Conservation (phyloP, 2,888 invertebrate genomes). For the Lymantria dispar region DNA sequence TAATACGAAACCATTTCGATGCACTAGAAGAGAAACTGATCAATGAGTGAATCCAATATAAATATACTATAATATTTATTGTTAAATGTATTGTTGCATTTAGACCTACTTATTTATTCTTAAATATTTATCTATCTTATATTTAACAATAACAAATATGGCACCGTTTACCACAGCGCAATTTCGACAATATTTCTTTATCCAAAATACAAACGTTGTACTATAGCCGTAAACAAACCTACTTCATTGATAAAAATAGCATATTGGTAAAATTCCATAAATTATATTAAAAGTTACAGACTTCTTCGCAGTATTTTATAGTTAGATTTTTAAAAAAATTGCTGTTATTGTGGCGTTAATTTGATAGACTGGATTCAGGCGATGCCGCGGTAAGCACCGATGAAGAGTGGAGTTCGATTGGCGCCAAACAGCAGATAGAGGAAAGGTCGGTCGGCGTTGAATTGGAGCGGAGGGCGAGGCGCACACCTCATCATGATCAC, state of each 20-base stretch:
- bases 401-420: conserved; percentile 45
- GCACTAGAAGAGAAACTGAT: too few species aligned
- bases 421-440: conserved; percentile 43
- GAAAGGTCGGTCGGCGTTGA: neutral
- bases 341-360: neutral
- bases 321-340: too few species aligned
- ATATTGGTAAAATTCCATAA: neutral
- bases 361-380: neutral
- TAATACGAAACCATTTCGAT: too few species aligned
- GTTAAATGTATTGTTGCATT: too few species aligned
- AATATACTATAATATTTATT: too few species aligned
- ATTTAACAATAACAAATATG: too few species aligned
- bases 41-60: too few species aligned
- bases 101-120: too few species aligned
- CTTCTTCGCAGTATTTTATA: neutral
- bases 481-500: conserved; percentile 69
- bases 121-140: too few species aligned
- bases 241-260: neutral
- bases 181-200: too few species aligned
- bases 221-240: neutral
- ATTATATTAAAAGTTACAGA: neutral
- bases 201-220: too few species aligned
- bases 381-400: conserved; percentile 44
- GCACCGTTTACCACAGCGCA: too few species aligned
- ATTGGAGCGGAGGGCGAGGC: conserved; percentile 25